Evolutionary conservation across 2,888 invertebrate species (phyloP).

Genomic region (Drosophila anomelani): DNA sequence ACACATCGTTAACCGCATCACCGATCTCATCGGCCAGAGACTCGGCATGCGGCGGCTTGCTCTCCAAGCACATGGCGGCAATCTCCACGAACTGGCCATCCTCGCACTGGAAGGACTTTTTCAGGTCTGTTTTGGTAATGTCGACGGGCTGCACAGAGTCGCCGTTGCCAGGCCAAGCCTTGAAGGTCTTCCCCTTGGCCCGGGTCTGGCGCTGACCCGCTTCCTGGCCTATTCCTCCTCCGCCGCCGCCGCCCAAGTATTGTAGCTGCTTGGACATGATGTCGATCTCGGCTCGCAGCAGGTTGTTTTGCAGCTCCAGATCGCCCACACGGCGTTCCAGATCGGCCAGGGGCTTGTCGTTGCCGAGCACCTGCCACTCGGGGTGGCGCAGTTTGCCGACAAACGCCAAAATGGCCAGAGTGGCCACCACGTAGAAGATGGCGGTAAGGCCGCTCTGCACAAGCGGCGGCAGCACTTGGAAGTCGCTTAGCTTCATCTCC

Average conservation of each 20-base stretch:
- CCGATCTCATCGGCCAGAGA: slow-evolving; percentile 69
- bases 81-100: slow-evolving; percentile 74
- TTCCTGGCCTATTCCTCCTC: slow-evolving; percentile 5
- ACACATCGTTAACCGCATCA: slow-evolving; percentile 62
- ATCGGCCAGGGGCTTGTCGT: slow-evolving; percentile 40
- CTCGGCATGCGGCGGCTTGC: slow-evolving; percentile 40
- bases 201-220: background rate
- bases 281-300: slow-evolving; percentile 83
- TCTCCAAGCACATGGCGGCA: slow-evolving; percentile 80
- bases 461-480: slow-evolving; percentile 38
- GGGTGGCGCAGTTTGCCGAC: slow-evolving; percentile 76
- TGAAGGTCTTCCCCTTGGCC: slow-evolving; percentile 62
- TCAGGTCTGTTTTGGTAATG: slow-evolving; percentile 70
- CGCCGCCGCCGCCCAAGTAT: slow-evolving; percentile 65
- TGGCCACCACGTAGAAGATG: slow-evolving; percentile 75
- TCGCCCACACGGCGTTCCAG: slow-evolving; percentile 73
- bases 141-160: slow-evolving; percentile 64
- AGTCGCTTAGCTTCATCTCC: slow-evolving; percentile 9
- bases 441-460: slow-evolving; percentile 69
- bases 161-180: slow-evolving; percentile 79
- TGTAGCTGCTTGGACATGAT: slow-evolving; percentile 81
- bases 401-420: slow-evolving; percentile 74
- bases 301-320: slow-evolving; percentile 82
- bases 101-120: slow-evolving; percentile 73
- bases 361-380: slow-evolving; percentile 63